Evolutionary conservation across 2,888 invertebrate genomes (phyloP).

Genomic region (Colostygia pectinataria): DNA sequence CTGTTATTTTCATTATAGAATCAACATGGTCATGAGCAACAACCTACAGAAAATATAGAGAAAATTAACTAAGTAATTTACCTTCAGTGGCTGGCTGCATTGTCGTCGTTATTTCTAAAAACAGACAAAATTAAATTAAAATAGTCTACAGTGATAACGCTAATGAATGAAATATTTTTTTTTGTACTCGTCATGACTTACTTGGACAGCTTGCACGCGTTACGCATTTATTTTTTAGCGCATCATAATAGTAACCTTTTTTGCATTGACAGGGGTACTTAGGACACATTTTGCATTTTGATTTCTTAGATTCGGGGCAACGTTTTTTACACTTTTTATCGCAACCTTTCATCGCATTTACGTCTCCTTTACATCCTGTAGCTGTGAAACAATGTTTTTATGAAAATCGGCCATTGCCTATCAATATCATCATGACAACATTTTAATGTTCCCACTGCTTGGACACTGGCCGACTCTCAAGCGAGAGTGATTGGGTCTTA

Average conservation of each 20-base stretch:
- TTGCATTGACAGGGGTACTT: constrained; percentile 36
- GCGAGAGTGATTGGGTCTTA: too few species aligned
- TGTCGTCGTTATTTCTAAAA: not conserved
- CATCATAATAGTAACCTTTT: constrained; percentile 23
- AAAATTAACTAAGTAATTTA: too few species aligned
- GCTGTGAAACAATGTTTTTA: not conserved
- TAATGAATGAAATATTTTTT: too few species aligned
- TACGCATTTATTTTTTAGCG: constrained; percentile 10
- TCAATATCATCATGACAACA: too few species aligned
- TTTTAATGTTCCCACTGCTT: too few species aligned
- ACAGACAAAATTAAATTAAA: too few species aligned
- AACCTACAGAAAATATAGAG: too few species aligned
- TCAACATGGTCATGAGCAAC: too few species aligned
- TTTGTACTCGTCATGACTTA: constrained; percentile 2
- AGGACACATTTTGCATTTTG: constrained; percentile 8
- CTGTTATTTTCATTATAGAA: too few species aligned
- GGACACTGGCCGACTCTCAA: too few species aligned
- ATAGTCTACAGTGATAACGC: too few species aligned
- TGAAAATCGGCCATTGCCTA: too few species aligned
- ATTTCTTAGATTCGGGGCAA: constrained; percentile 28
- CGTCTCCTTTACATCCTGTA: constrained; percentile 31
- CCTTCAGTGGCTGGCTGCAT: not conserved
- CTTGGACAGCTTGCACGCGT: constrained; percentile 11
- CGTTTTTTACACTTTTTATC: constrained; percentile 31
- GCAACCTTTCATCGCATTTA: constrained; percentile 36